Conservation (phyloP, 2,113 vertebrate species). For the Lontra canadensis region DNA sequence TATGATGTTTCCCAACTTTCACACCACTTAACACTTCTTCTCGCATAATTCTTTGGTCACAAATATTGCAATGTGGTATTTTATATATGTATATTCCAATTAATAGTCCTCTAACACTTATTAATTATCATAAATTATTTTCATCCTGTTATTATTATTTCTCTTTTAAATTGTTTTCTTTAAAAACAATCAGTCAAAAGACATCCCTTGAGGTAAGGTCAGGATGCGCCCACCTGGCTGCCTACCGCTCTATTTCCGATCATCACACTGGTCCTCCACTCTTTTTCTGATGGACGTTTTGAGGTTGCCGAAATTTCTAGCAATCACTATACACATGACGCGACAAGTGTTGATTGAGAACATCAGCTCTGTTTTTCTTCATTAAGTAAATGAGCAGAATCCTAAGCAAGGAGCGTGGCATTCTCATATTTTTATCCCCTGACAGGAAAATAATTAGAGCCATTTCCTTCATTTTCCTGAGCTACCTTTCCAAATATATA, state of each 20-base stretch:
- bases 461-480: neutral
- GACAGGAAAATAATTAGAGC: neutral
- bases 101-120: neutral
- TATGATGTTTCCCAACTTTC: neutral
- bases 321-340: neutral
- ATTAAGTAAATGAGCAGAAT: neutral
- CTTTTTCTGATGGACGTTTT: neutral
- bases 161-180: neutral
- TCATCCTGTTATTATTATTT: neutral
- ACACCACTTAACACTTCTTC: neutral
- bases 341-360: neutral
- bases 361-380: neutral
- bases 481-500: neutral
- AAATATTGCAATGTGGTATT: neutral
- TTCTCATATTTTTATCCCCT: neutral
- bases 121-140: neutral
- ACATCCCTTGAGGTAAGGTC: neutral
- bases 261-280: neutral
- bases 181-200: neutral
- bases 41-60: neutral
- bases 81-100: neutral
- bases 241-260: neutral
- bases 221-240: neutral
- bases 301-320: neutral
- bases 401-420: neutral